A percentile compares a stretch with the other conserved stretches of the same genome.
phyloP scores from a whole-genome alignment of 2,888 invertebrate genomes.

The Vannuccia rotundouncinata region DNA sequence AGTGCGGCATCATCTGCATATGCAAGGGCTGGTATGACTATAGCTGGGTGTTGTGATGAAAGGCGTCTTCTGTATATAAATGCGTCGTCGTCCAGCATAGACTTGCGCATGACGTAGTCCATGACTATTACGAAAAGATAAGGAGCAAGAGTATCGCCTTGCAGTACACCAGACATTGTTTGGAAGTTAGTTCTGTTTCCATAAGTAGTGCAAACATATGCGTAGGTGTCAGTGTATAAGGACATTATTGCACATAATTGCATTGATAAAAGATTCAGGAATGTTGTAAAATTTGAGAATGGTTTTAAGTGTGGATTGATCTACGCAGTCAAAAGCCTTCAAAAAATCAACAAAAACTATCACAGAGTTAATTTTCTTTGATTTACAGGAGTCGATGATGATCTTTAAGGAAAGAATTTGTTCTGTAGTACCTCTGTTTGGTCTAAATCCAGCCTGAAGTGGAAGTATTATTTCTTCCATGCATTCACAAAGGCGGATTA shows the following conservation, averaged over 20 bases:
- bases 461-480: slow-evolving; percentile 2
- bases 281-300: slow-evolving; percentile 1
- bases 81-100: not conserved
- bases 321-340: not conserved
- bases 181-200: not conserved
- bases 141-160: slow-evolving; percentile 5
- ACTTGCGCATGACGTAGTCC: slow-evolving; percentile 8
- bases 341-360: not conserved
- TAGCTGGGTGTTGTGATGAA: not conserved
- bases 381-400: slow-evolving; percentile 19
- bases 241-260: slow-evolving; percentile 9
- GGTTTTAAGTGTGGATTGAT: not conserved
- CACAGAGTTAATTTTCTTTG: slow-evolving; percentile 7
- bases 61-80: slow-evolving; percentile 4
- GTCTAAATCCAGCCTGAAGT: slow-evolving; percentile 16
- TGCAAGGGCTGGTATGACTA: slow-evolving; percentile 1
- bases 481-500: not conserved
- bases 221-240: slow-evolving; percentile 1
- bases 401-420: slow-evolving; percentile 21
- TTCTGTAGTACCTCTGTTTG: not conserved
- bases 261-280: not conserved
- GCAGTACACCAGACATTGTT: not conserved
- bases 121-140: slow-evolving; percentile 2
- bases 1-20: slow-evolving; percentile 17
- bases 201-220: not conserved